Evolutionary conservation across 2,113 vertebrate species (phyloP), one percentile per base, ranked within the genome.

Genomic region (Planiliza haematocheilus): DNA sequence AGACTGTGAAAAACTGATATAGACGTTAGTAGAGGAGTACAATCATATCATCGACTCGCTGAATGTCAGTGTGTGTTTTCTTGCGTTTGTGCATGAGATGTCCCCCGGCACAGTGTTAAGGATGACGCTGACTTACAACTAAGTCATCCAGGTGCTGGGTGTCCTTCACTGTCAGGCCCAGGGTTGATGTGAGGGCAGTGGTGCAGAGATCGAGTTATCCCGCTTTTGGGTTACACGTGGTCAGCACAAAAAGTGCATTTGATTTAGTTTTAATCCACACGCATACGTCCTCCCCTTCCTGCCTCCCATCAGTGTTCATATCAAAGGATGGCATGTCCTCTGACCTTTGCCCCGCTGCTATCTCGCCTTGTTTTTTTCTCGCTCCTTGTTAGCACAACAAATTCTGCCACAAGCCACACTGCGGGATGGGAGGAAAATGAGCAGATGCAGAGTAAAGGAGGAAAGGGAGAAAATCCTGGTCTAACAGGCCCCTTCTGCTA

Each of bases 401-500:
- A 10, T 64, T 36, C 69, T 4, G 7, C 60, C 37, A 30, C 71
- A 56, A 65, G 58, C 16, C 64, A 55, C 49, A n/a, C 53, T 13
- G 59, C 55, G 62, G 21, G 61, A 70, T 48, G 43, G 38, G 49
- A 70, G 45, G 36, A 81, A 69, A 37, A 20, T 38, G 67, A 73
- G 53, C 59, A 71, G 66, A 68, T 70, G 77, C 11, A 1, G 38
- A 12, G 62, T 30, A 30, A 77, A 1, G 1, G 64, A 62, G 58
- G 57, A 65, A 61, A 43, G 7, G 49, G 10, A 74, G 65, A 55
- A 62, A 67, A 55, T 67, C 50, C 59, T 48, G 37, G 43, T 75
- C 63, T 69, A 77, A 81, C 70, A 67, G 77, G 72, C 77, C 55
- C 70, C 55, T 3, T 1, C 73, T 21, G 64, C 83, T 90, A 92